Evolutionary conservation across 1,140 invertebrate species (phyloP).

Genomic region (Bradysia coprophila): DNA sequence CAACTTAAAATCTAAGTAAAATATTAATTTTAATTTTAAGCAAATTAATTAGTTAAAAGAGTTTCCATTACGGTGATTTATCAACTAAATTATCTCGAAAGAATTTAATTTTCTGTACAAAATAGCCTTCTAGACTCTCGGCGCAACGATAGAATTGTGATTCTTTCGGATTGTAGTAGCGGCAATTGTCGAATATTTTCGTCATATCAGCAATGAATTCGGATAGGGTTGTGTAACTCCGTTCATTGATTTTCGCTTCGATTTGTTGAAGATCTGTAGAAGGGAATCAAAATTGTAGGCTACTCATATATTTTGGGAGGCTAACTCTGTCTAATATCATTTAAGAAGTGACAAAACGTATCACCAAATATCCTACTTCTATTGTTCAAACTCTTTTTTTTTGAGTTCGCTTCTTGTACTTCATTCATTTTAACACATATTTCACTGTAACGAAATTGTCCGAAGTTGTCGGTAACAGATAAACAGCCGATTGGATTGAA

Average conservation of each 20-base stretch:
- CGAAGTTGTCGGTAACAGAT: too few relatives aligned
- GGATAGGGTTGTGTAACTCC: conserved; percentile 68
- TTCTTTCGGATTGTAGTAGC: conserved; percentile 89
- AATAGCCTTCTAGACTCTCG: conserved; percentile 84
- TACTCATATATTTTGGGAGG: not conserved
- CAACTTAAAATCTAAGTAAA: too few relatives aligned
- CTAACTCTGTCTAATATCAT: too few relatives aligned
- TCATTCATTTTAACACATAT: too few relatives aligned
- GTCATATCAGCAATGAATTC: conserved; percentile 96
- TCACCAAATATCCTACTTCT: too few relatives aligned
- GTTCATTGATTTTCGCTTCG: conserved; percentile 68
- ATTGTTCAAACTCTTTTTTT: too few relatives aligned
- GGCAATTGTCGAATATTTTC: conserved; percentile 96
- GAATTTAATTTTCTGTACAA: conserved; percentile 79
- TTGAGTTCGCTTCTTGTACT: too few relatives aligned
- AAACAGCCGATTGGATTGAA: too few relatives aligned
- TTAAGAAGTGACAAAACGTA: too few relatives aligned
- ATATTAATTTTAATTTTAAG: too few relatives aligned
- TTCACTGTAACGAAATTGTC: too few relatives aligned
- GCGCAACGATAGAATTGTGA: conserved; percentile 92
- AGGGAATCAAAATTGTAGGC: conserved; percentile 6
- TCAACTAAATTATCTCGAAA: conserved; percentile 45
- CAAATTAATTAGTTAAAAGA: not conserved
- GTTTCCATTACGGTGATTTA: not conserved
- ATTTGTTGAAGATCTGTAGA: conserved; percentile 83